These are phyloP conservation scores for Petroica traversi DNA, from an alignment of 2,113 vertebrate species.

Conservation along the genomic window DNA sequence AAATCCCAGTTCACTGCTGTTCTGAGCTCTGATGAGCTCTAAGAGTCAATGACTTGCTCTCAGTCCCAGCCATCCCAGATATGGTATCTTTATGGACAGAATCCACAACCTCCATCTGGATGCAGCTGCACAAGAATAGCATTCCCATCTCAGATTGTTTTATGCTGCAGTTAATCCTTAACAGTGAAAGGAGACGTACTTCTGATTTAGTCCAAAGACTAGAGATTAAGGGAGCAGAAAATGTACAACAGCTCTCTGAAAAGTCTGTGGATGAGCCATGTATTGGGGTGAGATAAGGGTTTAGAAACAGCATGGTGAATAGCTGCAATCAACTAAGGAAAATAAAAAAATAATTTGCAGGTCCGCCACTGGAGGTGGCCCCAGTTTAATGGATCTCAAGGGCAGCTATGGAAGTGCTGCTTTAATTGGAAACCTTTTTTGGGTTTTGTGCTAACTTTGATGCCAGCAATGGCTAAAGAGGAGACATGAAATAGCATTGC, in stretches of 20 bases:
- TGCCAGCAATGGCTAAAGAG: background rate
- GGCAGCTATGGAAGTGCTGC: background rate
- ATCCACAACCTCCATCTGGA: background rate
- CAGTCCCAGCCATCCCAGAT: too few relatives aligned
- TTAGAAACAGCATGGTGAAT: background rate
- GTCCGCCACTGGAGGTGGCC: background rate
- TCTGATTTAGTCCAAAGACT: background rate
- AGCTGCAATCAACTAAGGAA: background rate
- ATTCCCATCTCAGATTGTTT: background rate
- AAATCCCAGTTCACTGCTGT: background rate
- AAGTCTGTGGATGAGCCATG: background rate
- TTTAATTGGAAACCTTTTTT: background rate
- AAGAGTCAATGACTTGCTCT: background rate
- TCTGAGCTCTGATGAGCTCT: background rate
- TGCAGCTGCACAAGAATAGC: background rate
- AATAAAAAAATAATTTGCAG: background rate
- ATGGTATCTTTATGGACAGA: accelerated
- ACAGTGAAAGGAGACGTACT: background rate
- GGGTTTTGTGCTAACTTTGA: background rate
- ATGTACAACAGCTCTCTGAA: background rate
- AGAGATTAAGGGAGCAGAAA: background rate
- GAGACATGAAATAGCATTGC: background rate
- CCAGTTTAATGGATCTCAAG: background rate
- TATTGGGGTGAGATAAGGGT: accelerated
- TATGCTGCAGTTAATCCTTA: background rate